Evolutionary conservation across 2,797 vertebrate genomes (phyloP), one percentile per base, ranked within the genome.

Genomic region (Gadopsis marmoratus): DNA sequence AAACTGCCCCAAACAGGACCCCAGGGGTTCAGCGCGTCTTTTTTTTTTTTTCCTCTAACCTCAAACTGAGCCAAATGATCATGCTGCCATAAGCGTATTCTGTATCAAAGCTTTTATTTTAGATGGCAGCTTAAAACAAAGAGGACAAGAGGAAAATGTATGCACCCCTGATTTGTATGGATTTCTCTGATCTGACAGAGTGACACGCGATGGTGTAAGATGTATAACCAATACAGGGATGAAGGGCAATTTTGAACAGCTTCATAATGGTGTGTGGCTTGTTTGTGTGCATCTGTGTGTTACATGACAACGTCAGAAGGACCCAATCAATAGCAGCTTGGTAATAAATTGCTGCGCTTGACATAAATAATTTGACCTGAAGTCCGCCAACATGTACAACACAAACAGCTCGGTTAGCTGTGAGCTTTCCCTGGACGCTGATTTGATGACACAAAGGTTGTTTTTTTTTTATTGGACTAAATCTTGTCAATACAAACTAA

Each of bases 251-350:
- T 85, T 74, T 67, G 35, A 83, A n/a, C 75, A 9, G 78, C 65
- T 83, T 76, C 67, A 48, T 48, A 56, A 26, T 14, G 29, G n/a
- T 67, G 21, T 66, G 60, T 16, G 43, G 74, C 48, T 65, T 67
- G 55, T 59, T 29, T 77, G 54, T 56, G 55, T 67, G 41, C 37
- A 23, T 33, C 31, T 60, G 77, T 72, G 48, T 54, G 81, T 73
- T 88, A 88, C 90, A 94, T 91, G 88, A 89, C 91, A 85, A 83
- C 78, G 66, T 93, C 84, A 87, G 88, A 75, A 85, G 59, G 80
- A 91, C 83, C 89, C 84, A 93, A 94, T 94, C 93, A 92, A 94
- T 94, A 94, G 76, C 87, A 51, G 86, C 89, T 86, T 23, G 78
- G 84, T 91, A 85, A 93, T 93, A 95, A 93, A 94, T 91, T 88